Conservation (phyloP, 2,888 invertebrate genomes). For the Scrobipalpa costella region DNA sequence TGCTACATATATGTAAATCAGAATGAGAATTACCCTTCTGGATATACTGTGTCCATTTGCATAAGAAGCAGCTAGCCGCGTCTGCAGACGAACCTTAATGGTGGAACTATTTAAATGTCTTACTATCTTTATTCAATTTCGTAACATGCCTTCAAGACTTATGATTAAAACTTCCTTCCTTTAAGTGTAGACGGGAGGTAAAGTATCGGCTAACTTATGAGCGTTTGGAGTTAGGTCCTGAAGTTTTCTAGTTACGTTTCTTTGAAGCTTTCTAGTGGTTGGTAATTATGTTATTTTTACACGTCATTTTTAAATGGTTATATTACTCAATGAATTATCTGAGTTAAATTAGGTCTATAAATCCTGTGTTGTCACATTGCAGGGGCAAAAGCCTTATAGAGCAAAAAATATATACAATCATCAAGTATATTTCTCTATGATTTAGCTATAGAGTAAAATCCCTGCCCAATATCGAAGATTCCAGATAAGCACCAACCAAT, state of each 20-base stretch:
- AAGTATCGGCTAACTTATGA: constrained; percentile 14
- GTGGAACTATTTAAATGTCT: constrained; percentile 68
- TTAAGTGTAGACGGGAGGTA: constrained; percentile 15
- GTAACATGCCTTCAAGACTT: constrained; percentile 47
- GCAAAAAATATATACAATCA: no score
- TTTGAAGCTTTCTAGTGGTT: background rate
- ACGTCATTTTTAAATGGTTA: background rate
- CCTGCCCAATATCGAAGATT: no score
- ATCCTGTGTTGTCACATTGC: no score
- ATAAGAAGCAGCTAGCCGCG: constrained; percentile 56
- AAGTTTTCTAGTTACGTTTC: constrained; percentile 8
- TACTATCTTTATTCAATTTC: constrained; percentile 66
- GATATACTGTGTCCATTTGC: constrained; percentile 52
- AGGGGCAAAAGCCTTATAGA: no score
- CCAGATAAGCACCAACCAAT: no score
- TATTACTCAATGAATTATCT: no score
- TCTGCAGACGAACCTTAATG: constrained; percentile 50
- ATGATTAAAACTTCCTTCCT: constrained; percentile 47
- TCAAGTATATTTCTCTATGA: no score
- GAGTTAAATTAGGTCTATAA: no score
- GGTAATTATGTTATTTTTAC: background rate
- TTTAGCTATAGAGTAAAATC: no score
- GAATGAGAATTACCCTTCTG: constrained; percentile 20
- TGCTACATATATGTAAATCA: constrained; percentile 21
- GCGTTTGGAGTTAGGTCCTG: constrained; percentile 3